Evolutionary conservation across 2,797 vertebrate genomes (phyloP), one percentile per base, ranked within the genome.

Genomic region (Spea hammondii): DNA sequence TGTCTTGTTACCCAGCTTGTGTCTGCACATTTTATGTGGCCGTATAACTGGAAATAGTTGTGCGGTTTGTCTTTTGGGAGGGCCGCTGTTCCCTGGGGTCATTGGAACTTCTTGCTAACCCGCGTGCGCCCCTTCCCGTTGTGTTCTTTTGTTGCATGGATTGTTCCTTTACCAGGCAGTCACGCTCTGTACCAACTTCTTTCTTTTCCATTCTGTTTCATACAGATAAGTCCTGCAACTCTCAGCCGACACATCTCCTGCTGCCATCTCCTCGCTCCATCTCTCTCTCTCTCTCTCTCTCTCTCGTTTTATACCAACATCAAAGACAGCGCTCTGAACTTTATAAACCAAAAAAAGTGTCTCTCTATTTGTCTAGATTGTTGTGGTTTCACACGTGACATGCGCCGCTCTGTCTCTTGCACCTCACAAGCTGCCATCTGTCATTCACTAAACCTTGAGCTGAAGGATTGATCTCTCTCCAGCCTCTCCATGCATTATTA

Each of bases 181-280:
- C 32, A 2, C 47, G 1, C 49, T 45, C 11, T 64, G 46, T 48
- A 70, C 68, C 68, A 50, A 70, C 60, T 14, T 13, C 51, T 73
- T 49, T 91, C 77, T 90, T 71, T 86, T 87, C 32, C 85, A 83
- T 83, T 87, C 81, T 91, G 79, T 91, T 82, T 85, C 86, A 88
- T 67, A 50, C 91, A 93, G 92, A 93, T 93, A 84, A 92, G 74
- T 83, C 84, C 78, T 72, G 83, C 1, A 80, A 83, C 86, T 88
- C 83, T 76, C 83, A 59, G 85, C 92, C 85, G 84, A 88, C 78
- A 82, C 79, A 75, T 84, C 69, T 51, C 12, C 83, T 78, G 69
- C 72, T 46, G 69, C 82, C 14, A 76, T 75, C 81, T 79, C 75
- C 83, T 78, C 84, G 77, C 83, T 80, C 83, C 57, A 81, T 83